Percentiles rank a stretch among this genome's conserved stretches.
These are phyloP conservation scores for Acanthochromis polyacanthus DNA, from an alignment of 2,113 vertebrate species.

Conservation along the genomic window DNA sequence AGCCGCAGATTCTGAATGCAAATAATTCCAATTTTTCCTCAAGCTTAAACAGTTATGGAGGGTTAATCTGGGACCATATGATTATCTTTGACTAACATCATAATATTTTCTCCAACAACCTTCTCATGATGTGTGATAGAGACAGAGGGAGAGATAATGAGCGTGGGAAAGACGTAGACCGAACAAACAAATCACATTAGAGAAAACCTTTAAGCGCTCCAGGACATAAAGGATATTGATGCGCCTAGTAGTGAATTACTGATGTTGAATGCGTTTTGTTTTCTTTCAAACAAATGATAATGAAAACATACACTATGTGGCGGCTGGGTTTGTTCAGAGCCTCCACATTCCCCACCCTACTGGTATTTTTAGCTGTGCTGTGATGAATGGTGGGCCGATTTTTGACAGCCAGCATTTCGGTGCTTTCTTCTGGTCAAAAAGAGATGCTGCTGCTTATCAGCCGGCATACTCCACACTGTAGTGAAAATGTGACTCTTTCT, in stretches of 20 bases:
- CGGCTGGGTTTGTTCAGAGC: background rate
- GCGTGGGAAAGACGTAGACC: constrained; percentile 6
- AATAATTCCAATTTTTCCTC: constrained; percentile 9
- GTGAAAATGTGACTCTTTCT: background rate
- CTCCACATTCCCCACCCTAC: background rate
- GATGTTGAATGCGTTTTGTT: background rate
- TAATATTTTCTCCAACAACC: constrained; percentile 8
- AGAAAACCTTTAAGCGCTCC: constrained; percentile 2
- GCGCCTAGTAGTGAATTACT: background rate
- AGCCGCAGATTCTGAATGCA: background rate
- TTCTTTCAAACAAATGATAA: background rate
- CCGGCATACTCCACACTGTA: background rate
- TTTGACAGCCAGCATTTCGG: background rate
- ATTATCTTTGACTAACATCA: constrained; percentile 31
- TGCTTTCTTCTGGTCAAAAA: background rate
- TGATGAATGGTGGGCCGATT: background rate
- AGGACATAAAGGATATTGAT: constrained; percentile 16
- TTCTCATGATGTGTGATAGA: constrained; percentile 20
- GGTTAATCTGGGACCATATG: constrained; percentile 8
- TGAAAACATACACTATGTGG: background rate
- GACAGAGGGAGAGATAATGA: constrained; percentile 10
- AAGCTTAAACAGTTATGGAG: constrained; percentile 16
- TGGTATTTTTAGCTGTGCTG: background rate
- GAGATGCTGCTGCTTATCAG: background rate
- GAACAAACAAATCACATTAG: constrained; percentile 4